Conservation (phyloP, 2,113 vertebrate genomes). For the Mastomys coucha region DNA sequence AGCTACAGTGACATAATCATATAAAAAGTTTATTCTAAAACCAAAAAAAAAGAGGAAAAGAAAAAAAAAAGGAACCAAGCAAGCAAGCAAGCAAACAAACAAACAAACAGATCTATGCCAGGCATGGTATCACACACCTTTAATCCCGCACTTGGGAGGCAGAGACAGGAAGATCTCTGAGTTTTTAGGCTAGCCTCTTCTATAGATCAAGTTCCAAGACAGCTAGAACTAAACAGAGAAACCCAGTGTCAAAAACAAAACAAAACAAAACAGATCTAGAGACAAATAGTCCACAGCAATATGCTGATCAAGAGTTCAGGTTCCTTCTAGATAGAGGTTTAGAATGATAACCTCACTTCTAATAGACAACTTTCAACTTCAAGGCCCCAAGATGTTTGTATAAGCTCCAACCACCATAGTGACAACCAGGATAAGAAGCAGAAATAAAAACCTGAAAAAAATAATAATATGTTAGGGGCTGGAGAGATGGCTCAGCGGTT, state of each 20-base stretch:
- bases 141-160: background rate
- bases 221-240: background rate
- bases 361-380: background rate
- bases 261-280: background rate
- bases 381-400: background rate
- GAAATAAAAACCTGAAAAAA: slow-evolving; percentile 5
- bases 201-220: background rate
- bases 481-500: too few relatives aligned
- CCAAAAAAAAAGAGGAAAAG: background rate
- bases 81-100: background rate
- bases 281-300: background rate
- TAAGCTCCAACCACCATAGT: background rate
- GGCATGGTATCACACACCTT: background rate
- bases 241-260: background rate
- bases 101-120: background rate
- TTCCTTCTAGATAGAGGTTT: background rate
- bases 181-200: background rate
- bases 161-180: background rate
- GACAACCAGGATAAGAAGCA: background rate
- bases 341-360: background rate
- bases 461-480: too few relatives aligned
- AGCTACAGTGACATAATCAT: background rate
- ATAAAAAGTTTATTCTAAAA: background rate
- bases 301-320: background rate
- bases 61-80: background rate